Base-by-base conservation (phyloP, 2,797 vertebrate genomes). In the Hyperoplus immaculatus region DNA sequence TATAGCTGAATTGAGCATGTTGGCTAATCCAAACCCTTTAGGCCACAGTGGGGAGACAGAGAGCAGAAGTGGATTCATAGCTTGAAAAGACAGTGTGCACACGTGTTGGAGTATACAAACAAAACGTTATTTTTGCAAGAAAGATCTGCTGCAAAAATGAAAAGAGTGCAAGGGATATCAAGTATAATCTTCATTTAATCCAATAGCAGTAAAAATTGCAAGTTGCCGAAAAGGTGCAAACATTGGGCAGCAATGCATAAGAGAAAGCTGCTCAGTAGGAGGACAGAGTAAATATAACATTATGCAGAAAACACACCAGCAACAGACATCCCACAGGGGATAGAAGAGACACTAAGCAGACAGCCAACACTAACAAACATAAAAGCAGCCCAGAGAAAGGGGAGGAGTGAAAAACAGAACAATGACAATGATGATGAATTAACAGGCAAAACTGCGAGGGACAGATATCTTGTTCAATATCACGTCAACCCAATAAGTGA, bases 1-100 rank as follows among this genome's bases (percentile, higher is more conserved):
- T 85, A 80, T 75, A 81, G 81, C 83, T 78, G 73, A 78, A 72
- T n/a, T 77, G 70, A 86, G 57, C 36, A 56, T 42, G 80, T n/a
- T 61, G 67, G 61, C 84, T 88, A 86, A 92, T 92, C 74, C 42
- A 57, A 21, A 66, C 43, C 70, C 39, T 80, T 0, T 64, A 78
- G 65, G 64, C 82, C 85, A 84, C 75, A 64, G 58, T 4, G 58
- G 38, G 67, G 58, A 70, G 69, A 77, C 60, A 85, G 69, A 87
- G 74, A 73, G 69, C 70, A 74, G 39, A 13, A 67, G 63, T 57
- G 43, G 18, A 73, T 55, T 66, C 5, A 18, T 47, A 75, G 68
- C 4, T 11, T 59, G 16, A 43, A 62, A 18, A 72, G 13, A 9
- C 16, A 72, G n/a, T 41, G 7, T 47, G 21, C 7, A 54, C 0